Conservation (phyloP, 2,888 invertebrate genomes). For the Seladonia tumulorum region DNA sequence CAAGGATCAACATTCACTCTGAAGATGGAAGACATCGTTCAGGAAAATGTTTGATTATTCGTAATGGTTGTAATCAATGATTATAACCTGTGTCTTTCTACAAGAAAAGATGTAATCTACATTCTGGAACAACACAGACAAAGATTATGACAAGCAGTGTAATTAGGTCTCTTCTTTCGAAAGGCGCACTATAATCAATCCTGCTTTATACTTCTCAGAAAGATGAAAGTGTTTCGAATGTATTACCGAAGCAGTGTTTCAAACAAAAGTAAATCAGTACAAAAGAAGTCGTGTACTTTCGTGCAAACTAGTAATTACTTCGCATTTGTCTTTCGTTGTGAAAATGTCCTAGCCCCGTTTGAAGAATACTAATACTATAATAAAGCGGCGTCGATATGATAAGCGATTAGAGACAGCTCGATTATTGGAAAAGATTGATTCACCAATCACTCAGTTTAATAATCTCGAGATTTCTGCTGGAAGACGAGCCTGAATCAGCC, state of each 20-base stretch:
- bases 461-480: too few relatives aligned
- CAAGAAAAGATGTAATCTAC: neutral
- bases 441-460: neutral
- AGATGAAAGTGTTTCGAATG: too few relatives aligned
- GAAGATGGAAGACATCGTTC: neutral
- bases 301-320: neutral
- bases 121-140: neutral
- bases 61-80: neutral
- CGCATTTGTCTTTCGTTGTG: neutral
- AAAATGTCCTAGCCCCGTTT: neutral
- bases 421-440: neutral
- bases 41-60: too few relatives aligned
- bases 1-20: neutral
- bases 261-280: neutral
- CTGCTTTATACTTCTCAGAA: too few relatives aligned
- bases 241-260: neutral
- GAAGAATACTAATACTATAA: too few relatives aligned
- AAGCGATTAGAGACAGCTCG: neutral
- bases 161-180: too few relatives aligned
- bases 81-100: neutral
- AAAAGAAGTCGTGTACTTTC: neutral
- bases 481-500: neutral
- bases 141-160: neutral
- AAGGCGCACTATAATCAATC: too few relatives aligned
- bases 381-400: neutral